Base-by-base conservation (phyloP, 1,140 invertebrate species). In the Antheraea mylitta region DNA sequence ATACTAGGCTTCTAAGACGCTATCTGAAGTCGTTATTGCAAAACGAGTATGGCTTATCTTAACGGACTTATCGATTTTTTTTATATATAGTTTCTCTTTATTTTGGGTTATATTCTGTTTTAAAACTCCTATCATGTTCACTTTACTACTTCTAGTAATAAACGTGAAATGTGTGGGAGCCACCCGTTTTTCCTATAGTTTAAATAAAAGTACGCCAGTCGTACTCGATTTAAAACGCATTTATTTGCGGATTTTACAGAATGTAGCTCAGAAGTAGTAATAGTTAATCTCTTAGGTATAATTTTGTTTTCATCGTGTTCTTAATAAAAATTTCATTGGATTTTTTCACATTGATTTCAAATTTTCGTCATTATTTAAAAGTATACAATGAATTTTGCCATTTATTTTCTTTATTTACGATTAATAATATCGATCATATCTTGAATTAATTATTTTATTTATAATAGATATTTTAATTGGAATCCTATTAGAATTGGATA, bases 281-380 rank as follows among this genome's bases (percentile, higher is more conserved):
- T 37, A 9, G 22, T 63, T 63, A 9, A 37, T n/a, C 30, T 37
- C 36, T 53, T 11, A 22, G 22, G 22, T 22, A 61, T 22, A 61
- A 63, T 63, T 53, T 63, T 30, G n/a, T 16, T n/a, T 37, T 16
- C 13, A 45, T 68, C 18, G 7, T 16, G 38, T 60, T 53, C 16
- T 53, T 53, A 53, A n/a, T 81, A 64, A 70, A 81, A 81, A 87
- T 86, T 87, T 87, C 87, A 86, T 87, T 89, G 87, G 83, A 74
- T 73, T 80, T 80, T 66, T 75, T 64, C 22, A 73, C n/a, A 67
- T 69, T 7, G 48, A 74, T 42, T 42, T 53, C 45, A 53, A 13
- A 16, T 53, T 13, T 53, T 38, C 65, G 58, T 60, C 45, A 53
- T 72, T 63, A 70, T 68, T 45, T 18, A 7, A 59, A 60, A 64